phyloP scores from a whole-genome alignment of 2,113 vertebrate genomes.

The Uria lomvia region DNA sequence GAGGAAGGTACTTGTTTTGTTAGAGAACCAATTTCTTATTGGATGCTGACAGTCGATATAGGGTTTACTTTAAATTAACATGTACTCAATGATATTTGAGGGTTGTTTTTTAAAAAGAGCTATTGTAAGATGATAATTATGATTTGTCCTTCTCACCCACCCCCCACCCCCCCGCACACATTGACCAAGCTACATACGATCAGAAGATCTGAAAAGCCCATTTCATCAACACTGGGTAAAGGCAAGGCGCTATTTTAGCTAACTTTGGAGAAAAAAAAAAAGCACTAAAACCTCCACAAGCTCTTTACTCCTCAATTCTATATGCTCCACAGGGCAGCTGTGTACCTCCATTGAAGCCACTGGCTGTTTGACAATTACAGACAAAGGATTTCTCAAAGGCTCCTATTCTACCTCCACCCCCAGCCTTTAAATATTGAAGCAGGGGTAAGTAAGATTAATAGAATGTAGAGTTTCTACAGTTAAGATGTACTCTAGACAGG shows the following conservation, averaged over 20 bases:
- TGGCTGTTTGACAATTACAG: neutral
- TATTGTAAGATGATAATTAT: neutral
- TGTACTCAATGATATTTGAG: rapidly evolving
- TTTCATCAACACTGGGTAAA: neutral
- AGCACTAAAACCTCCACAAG: neutral
- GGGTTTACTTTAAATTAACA: neutral
- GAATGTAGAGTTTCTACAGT: conserved; percentile 44
- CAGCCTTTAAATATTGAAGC: neutral
- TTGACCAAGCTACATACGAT: neutral
- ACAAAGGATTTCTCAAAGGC: neutral
- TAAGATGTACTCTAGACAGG: conserved; percentile 39
- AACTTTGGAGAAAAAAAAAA: neutral
- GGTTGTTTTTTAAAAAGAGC: neutral
- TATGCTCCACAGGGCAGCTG: neutral
- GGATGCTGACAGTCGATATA: neutral
- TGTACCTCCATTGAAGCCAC: neutral
- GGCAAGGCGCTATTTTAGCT: neutral
- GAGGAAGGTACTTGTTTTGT: neutral
- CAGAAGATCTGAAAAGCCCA: neutral
- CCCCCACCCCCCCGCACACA: neutral
- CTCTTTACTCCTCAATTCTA: neutral
- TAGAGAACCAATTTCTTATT: neutral
- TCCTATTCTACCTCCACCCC: neutral
- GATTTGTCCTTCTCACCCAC: neutral
- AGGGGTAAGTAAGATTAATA: conserved; percentile 57